Evolutionary conservation across 2,888 invertebrate genomes (phyloP), one percentile per base, ranked within the genome.

Genomic region (Vanessa cardui): DNA sequence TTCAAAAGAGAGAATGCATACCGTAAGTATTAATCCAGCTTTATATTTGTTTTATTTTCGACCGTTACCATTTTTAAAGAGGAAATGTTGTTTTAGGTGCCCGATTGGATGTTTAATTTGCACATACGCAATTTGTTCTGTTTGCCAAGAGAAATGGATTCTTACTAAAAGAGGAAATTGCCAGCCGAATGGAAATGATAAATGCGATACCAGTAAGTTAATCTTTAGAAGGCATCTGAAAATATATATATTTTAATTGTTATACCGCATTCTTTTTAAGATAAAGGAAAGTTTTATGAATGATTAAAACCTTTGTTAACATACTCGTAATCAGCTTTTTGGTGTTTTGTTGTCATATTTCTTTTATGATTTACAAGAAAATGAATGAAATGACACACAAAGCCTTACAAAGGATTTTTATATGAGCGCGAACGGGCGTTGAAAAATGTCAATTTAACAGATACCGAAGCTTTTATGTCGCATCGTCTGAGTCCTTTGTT

Each of bases 31-130:
- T 64, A 73, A 64, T 31, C 65, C 59, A 67, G 62, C 68, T 59
- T 68, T 70, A 63, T 58, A 33, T 49, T 62, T 69, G 62, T 74
- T 68, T 72, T 73, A 68, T 69, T 70, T 60, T 49, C 46, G 54
- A 56, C 59, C 56, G 65, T 71, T 71, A 64, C 63, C 66, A 52
- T 70, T 74, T 68, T 62, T 62, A 68, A 71, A 67, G 56, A 62
- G 59, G 62, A 74, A 73, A 65, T 77, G 70, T 76, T 71, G 56
- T 88, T 89, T 82, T 83, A 92, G 92, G 73, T 97, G 97, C 85
- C 95, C 96, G 9, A 94, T 95, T 44, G 97, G 97, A 71, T 97
- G 97, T 88, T 94, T 94, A 73, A 94, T 95, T 79, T 97, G 97
- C 86, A 93, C 93, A 76, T 95, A 94, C 80, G 94, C 94, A 74